Percentiles rank a stretch among this genome's conserved stretches.
Evolutionary conservation across 2,113 vertebrate species (phyloP).

Genomic region (Pituophis catenifer): DNA sequence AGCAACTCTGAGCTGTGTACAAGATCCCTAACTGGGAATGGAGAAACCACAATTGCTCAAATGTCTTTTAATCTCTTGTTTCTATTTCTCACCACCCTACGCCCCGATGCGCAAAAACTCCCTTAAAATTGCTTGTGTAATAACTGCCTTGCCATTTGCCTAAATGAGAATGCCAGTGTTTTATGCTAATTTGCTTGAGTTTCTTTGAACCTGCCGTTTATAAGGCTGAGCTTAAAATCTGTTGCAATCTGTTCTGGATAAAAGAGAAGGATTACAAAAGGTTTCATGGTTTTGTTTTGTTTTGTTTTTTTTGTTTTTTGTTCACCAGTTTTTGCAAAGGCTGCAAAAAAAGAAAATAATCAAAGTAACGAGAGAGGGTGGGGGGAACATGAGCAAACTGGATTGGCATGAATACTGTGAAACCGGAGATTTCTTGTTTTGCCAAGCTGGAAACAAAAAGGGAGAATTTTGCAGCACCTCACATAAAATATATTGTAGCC

Average conservation of each 20-base stretch:
- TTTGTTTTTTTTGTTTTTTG: background rate
- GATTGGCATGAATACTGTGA: constrained; percentile 59
- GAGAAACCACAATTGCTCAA: constrained; percentile 40
- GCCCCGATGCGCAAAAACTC: background rate
- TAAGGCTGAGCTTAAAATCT: constrained; percentile 70
- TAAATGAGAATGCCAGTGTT: constrained; percentile 78
- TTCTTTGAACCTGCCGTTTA: constrained; percentile 78
- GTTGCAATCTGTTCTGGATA: constrained; percentile 77
- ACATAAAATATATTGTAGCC: background rate
- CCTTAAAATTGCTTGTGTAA: constrained; percentile 72
- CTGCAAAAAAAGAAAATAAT: constrained; percentile 59
- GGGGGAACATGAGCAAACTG: constrained; percentile 49
- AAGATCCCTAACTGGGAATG: background rate
- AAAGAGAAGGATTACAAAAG: constrained; percentile 73
- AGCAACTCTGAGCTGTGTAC: background rate
- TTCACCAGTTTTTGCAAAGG: constrained; percentile 65
- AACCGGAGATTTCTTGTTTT: constrained; percentile 55
- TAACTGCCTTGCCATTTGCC: constrained; percentile 69
- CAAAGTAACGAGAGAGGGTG: background rate
- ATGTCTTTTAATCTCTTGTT: constrained; percentile 66
- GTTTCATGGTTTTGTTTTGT: constrained; percentile 26
- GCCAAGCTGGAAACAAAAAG: constrained; percentile 42
- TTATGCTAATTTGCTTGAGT: constrained; percentile 77
- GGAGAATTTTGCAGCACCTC: background rate
- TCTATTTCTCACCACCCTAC: constrained; percentile 35